Evolutionary conservation across 2,797 vertebrate genomes (phyloP), one percentile per base, ranked within the genome.

Genomic region (Lutjanus argentimaculatus): DNA sequence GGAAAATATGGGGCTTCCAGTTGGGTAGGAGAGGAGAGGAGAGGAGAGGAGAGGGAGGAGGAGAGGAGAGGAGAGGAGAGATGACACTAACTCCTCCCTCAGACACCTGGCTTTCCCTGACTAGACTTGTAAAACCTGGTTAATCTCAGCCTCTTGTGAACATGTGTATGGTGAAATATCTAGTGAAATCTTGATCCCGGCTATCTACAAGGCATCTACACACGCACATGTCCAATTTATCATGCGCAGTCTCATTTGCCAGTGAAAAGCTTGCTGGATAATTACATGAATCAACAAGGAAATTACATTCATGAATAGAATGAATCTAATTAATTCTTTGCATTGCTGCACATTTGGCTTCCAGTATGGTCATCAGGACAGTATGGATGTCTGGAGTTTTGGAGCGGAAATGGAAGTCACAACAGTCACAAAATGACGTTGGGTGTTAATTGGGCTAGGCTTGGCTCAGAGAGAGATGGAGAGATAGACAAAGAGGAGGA

Each of bases 371-470:
- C 83, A 87, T 75, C 77, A 19, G 72, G 68, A 75, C 78, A 67
- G 70, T 79, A 46, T 64, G 75, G 78, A 75, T 51, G 51, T 85
- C 72, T 80, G 61, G 77, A 85, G 71, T 83, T 77, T 0, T 36
- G 30, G 56, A 74, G 75, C 49, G 67, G 82, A 90, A 91, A 86
- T 84, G 77, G 72, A 92, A 90, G 86, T 91, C 85, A 89, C 82
- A 90, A 83, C 86, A 92, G 85, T 87, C 80, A 88, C 82, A 82
- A 85, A 86, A 86, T 90, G 85, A 93, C 66, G 69, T 61, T 66
- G 86, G 87, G 86, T 89, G 89, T 93, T 94, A 93, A 93, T 93
- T 93, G 91, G 89, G 89, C 86, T 90, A 83, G 51, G 79, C 86
- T 87, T 89, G 83, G 89, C 89, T 89, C 85, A 85, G 77, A 84